Conservation (phyloP, 2,113 vertebrate genomes). For the Tringa solitaria region DNA sequence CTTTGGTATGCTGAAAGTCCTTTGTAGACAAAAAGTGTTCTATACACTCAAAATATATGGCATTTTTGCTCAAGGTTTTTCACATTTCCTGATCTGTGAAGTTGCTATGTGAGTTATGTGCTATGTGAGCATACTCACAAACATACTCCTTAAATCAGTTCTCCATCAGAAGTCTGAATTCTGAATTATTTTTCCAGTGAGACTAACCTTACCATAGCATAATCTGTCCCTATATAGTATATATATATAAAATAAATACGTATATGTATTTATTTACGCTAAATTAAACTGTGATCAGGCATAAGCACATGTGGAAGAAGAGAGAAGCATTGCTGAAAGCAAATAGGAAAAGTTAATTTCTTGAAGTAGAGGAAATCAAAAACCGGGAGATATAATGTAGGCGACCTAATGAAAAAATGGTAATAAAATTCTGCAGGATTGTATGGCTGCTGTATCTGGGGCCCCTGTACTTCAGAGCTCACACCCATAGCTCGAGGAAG, state of each 20-base stretch:
- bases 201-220: not conserved
- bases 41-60: not conserved
- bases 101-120: not conserved
- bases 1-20: not conserved
- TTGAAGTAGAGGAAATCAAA: not conserved
- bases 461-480: not conserved
- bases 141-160: not conserved
- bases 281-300: not conserved
- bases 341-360: not conserved
- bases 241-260: not conserved
- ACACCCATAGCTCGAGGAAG: not conserved
- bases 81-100: not conserved
- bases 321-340: not conserved
- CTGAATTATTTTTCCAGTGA: not conserved
- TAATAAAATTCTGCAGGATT: not conserved
- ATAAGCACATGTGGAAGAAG: not conserved
- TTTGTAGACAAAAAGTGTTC: not conserved
- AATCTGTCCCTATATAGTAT: too few relatives aligned
- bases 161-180: not conserved
- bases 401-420: not conserved
- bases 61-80: not conserved
- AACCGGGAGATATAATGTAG: not conserved
- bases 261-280: not conserved
- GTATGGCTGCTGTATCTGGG: not conserved
- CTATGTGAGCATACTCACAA: rapidly evolving